phyloP scores from a whole-genome alignment of 2,113 vertebrate species.

The Heloderma charlesbogerti region DNA sequence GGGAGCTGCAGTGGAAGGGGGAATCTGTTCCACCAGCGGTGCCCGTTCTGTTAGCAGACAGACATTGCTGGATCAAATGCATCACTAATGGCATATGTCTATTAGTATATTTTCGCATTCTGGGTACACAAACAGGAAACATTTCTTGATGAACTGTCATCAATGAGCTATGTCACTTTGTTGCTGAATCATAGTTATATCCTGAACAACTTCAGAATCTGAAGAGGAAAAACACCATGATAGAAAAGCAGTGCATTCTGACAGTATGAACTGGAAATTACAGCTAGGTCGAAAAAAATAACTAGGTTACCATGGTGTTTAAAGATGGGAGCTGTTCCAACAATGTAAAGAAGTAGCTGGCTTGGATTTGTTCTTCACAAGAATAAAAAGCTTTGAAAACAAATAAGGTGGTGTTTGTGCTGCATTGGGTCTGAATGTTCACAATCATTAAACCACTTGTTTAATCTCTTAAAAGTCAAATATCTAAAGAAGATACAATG shows the following conservation, averaged over 20 bases:
- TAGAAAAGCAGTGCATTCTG: slow-evolving; percentile 17
- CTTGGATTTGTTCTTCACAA: slow-evolving; percentile 41
- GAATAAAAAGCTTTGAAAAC: slow-evolving; percentile 26
- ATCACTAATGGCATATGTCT: not conserved
- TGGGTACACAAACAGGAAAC: not conserved
- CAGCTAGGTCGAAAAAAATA: slow-evolving; percentile 18
- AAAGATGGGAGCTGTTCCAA: slow-evolving; percentile 33
- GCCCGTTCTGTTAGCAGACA: not conserved
- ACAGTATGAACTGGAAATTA: slow-evolving; percentile 44
- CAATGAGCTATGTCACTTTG: not conserved
- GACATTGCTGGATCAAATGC: not conserved
- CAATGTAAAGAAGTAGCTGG: not conserved
- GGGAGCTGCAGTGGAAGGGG: too few relatives aligned
- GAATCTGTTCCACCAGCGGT: not conserved
- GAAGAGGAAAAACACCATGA: slow-evolving; percentile 22
- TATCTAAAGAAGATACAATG: not conserved
- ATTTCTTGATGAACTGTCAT: not conserved
- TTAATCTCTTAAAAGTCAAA: not conserved
- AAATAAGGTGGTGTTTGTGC: not conserved
- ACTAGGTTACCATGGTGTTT: not conserved
- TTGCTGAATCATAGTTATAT: not conserved
- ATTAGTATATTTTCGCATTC: not conserved
- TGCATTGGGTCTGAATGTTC: not conserved
- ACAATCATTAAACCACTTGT: not conserved
- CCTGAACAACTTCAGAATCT: not conserved